Evolutionary conservation across 2,888 invertebrate genomes (phyloP), one percentile per base, ranked within the genome.

Genomic region (Scotopteryx bipunctaria): DNA sequence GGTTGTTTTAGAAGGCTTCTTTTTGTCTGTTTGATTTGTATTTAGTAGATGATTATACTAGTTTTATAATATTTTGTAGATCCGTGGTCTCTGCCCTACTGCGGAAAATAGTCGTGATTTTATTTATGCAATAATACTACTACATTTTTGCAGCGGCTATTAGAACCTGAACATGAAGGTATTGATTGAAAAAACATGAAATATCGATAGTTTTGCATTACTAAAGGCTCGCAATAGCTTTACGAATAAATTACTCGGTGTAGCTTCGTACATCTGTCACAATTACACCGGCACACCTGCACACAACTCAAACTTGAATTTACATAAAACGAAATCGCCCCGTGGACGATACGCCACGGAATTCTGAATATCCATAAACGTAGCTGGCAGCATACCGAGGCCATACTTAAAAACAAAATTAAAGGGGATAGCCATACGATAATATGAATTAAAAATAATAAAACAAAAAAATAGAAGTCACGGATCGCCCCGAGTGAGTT

Each of bases 331-430:
- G 74, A 82, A 84, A 84, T 83, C 78, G 77, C 76, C 79, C 78
- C 73, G 73, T 76, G 76, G 76, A 79, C 76, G 78, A 79, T 83
- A 81, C 84, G 61, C 82, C 80, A 81, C 81, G 86, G 89, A 87
- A 88, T 89, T 86, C 83, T 66, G 82, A 88, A 86, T 85, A 87
- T 85, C 87, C 86, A 87, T 87, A 88, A 89, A 87, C 81, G 83
- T 88, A 81, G 87, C 88, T 86, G 86, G 73, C 87, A 88, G 88
- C 86, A 88, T 86, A 84, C 85, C 86, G 81, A 80, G 82, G 76
- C 87, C 88, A 87, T 88, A 89, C 88, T 90, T 89, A 89, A 90
- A 90, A 88, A 88, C 89, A 86, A 90, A 90, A 90, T 89, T 90
- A 89, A 90, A 90, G 90, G 86, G 90, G 87, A 88, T 87, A 87